These are phyloP conservation scores for Theocolax elegans DNA, from an alignment of 1,140 invertebrate species.

Conservation along the genomic window DNA sequence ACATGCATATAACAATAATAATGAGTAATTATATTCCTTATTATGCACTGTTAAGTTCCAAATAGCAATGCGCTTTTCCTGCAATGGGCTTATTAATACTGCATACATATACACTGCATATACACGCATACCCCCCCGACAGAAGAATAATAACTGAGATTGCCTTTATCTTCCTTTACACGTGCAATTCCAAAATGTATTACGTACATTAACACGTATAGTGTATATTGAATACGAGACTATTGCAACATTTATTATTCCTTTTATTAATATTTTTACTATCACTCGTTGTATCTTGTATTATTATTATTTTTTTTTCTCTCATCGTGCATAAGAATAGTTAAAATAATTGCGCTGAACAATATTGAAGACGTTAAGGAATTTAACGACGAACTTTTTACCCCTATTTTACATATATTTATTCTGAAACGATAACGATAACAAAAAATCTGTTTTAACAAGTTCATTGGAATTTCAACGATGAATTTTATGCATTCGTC, in stretches of 20 bases:
- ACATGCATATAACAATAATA: constrained; percentile 25
- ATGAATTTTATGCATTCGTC: neutral
- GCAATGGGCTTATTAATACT: neutral
- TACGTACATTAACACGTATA: constrained; percentile 5
- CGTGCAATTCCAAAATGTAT: constrained; percentile 31
- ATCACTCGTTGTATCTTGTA: constrained; percentile 3
- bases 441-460: neutral
- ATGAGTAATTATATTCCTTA: constrained; percentile 29
- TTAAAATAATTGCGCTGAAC: neutral
- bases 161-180: constrained; percentile 29
- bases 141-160: constrained; percentile 1
- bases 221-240: constrained; percentile 22
- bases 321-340: constrained; percentile 1
- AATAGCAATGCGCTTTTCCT: constrained; percentile 7
- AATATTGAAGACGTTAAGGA: too few relatives aligned
- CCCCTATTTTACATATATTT: too few relatives aligned
- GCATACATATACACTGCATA: neutral
- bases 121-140: neutral
- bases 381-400: too few relatives aligned
- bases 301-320: constrained; percentile 22
- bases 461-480: neutral
- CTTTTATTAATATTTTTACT: constrained; percentile 18
- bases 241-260: constrained; percentile 26
- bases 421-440: too few relatives aligned
- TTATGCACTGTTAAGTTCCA: constrained; percentile 5